phyloP scores from a whole-genome alignment of 2,888 invertebrate genomes.

The Germaria angustata region DNA sequence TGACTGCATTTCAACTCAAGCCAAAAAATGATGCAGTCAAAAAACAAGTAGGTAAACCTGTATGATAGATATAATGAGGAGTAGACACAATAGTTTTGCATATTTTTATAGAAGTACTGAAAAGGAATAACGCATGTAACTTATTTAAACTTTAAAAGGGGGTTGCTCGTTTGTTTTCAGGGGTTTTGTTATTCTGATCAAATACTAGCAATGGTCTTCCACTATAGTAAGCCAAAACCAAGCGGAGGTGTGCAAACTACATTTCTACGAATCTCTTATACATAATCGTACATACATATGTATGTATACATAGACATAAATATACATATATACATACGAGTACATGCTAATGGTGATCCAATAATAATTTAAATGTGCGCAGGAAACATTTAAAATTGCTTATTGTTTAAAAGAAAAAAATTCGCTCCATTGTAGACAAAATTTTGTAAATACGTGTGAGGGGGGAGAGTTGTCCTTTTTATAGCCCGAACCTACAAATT shows the following conservation, averaged over 20 bases:
- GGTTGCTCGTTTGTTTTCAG: background rate
- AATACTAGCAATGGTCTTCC: background rate
- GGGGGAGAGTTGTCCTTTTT: too few relatives aligned
- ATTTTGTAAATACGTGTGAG: too few relatives aligned
- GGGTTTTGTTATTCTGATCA: background rate
- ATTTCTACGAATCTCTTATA: too few relatives aligned
- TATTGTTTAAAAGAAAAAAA: background rate
- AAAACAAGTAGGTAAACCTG: constrained; percentile 8
- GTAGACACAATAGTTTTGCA: background rate
- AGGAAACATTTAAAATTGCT: background rate
- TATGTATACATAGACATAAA: too few relatives aligned
- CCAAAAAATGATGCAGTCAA: background rate
- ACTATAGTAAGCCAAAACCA: background rate
- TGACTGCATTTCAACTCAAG: background rate
- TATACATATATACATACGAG: too few relatives aligned
- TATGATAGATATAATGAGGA: background rate
- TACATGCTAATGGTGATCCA: constrained; percentile 3
- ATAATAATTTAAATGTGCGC: background rate
- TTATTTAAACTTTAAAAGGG: constrained; percentile 12
- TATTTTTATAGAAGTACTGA: background rate
- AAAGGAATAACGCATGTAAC: background rate
- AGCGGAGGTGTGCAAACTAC: background rate
- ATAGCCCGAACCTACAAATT: too few relatives aligned
- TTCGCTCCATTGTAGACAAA: too few relatives aligned
- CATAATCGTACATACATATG: too few relatives aligned